Evolutionary conservation across 2,888 invertebrate species (phyloP).

Genomic region (Morpho deidamia): DNA sequence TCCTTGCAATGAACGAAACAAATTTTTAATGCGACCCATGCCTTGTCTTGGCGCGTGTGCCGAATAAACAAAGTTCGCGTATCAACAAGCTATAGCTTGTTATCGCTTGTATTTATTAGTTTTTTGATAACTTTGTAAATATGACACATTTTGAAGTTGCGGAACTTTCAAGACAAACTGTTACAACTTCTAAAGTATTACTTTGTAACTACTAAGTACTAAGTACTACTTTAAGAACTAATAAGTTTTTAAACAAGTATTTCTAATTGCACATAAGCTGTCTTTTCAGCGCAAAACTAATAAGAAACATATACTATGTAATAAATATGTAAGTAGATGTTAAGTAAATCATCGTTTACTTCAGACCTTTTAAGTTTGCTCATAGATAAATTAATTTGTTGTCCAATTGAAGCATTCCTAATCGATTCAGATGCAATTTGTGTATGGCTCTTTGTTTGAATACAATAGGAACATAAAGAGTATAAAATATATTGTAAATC

Average conservation of each 20-base stretch:
- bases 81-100: conserved; percentile 1
- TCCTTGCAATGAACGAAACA: conserved; percentile 31
- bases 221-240: no score
- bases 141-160: conserved; percentile 1
- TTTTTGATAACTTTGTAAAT: conserved; percentile 5
- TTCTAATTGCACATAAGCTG: no score
- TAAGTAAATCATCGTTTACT: background rate
- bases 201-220: no score
- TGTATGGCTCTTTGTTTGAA: conserved; percentile 1
- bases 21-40: conserved; percentile 48
- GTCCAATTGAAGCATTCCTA: conserved; percentile 6
- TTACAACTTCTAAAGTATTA: no score
- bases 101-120: conserved; percentile 15
- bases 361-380: background rate
- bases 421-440: conserved; percentile 4
- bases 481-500: background rate
- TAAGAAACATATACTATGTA: background rate
- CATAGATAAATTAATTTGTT: conserved; percentile 7
- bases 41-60: conserved; percentile 22
- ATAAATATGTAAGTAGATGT: background rate
- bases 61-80: conserved; percentile 17
- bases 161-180: background rate
- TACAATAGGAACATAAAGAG: background rate
- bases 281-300: no score
- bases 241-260: no score